Evolutionary conservation across 2,888 invertebrate species (phyloP), one percentile per base, ranked within the genome.

Genomic region (Glyphotaelius pellucidus): DNA sequence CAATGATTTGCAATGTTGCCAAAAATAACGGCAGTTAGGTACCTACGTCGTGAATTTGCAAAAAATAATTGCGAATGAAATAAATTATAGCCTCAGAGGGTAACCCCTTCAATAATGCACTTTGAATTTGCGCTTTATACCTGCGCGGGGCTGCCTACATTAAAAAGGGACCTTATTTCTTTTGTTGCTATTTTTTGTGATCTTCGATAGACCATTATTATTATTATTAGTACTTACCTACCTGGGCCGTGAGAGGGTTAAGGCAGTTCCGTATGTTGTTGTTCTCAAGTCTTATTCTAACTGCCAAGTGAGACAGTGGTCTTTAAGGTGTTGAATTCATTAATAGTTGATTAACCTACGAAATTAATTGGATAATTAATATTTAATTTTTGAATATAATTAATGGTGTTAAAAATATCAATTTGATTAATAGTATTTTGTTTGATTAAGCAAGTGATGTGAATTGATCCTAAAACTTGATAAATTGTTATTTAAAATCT

Each of bases 161-260:
- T 88, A 83, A 91, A 91, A 93, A 93, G 92, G 91, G 91, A 92
- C 92, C 90, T 84, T 89, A 87, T 90, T 67, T 92, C 92, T 90
- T 89, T 93, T 92, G 91, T 91, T 92, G 83, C 81, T 32, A 35
- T 93, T 93, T 93, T 93, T 93, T 93, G 89, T 90, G 89, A 92
- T 90, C 92, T 91, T 92, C 92, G 91, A 90, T 67, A 67, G 25
- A 67, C 67, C 67, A 67, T 67, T 67, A 67, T 67, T 67, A 67
- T 67, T 67, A 67, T 67, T 67, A 67, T 67, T 67, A 84, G 90
- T 91, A 90, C 89, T 85, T 89, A 92, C 90, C 91, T 89, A 92
- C 90, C 91, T 92, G 92, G 91, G 90, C 86, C 90, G 90, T 80
- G 90, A 84, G 90, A 38, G 92, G 92, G 92, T 91, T 89, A 91